Evolutionary conservation across 2,888 invertebrate genomes (phyloP).

Genomic region (Omphaloscelis lunosa): DNA sequence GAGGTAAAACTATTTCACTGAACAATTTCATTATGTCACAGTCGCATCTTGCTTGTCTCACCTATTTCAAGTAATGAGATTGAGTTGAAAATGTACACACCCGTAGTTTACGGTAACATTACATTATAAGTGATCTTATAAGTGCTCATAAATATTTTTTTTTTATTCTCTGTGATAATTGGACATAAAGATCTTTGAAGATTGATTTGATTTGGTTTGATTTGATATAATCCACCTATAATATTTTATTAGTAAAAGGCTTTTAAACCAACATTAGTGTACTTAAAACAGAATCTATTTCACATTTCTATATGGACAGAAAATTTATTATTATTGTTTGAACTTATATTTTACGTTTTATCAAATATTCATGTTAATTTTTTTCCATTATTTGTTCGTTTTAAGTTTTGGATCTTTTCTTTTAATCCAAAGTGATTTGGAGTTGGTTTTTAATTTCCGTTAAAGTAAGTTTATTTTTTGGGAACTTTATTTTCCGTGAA

Average conservation of each 20-base stretch:
- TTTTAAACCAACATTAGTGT: background rate
- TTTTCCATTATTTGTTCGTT: background rate
- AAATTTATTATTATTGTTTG: background rate
- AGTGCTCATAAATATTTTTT: too few relatives aligned
- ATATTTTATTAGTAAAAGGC: background rate
- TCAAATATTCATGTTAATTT: conserved; percentile 31
- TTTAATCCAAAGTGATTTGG: background rate
- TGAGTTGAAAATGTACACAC: background rate
- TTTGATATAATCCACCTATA: background rate
- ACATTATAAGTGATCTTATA: background rate
- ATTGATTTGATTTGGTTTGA: too few relatives aligned
- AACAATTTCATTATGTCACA: background rate
- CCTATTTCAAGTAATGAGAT: background rate
- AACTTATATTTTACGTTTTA: conserved; percentile 7
- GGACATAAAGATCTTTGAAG: too few relatives aligned
- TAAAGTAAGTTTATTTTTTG: background rate
- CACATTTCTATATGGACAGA: too few relatives aligned
- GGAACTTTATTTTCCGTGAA: background rate
- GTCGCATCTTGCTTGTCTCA: background rate
- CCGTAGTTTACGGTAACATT: background rate
- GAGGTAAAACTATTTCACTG: background rate
- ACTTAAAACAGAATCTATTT: too few relatives aligned
- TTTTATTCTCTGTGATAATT: too few relatives aligned
- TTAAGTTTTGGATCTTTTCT: background rate
- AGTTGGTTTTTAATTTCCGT: conserved; percentile 4